These are phyloP conservation scores for Rhinopomastus cyanomelas DNA, from an alignment of 2,113 vertebrate species.

Conservation along the genomic window DNA sequence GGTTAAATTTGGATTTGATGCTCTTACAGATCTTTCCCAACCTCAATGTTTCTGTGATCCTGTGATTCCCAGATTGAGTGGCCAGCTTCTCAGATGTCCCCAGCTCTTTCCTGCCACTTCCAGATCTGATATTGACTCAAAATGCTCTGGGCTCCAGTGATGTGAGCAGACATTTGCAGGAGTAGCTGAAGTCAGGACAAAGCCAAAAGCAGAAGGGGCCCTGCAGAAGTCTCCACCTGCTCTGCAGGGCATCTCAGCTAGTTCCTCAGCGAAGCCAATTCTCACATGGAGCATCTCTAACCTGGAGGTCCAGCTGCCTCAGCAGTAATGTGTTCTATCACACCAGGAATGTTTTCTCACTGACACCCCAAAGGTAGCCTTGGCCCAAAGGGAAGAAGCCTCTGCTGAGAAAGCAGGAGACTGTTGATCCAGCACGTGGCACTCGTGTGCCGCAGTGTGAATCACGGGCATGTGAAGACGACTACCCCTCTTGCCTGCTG, in stretches of 20 bases:
- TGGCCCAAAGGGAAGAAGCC: background rate
- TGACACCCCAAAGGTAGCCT: background rate
- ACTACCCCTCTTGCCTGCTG: background rate
- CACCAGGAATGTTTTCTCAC: background rate
- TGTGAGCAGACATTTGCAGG: background rate
- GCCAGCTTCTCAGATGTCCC: background rate
- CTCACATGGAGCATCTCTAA: background rate
- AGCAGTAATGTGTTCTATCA: background rate
- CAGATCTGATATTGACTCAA: background rate
- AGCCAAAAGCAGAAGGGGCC: background rate
- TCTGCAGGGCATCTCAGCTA: background rate
- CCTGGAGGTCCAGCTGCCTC: background rate
- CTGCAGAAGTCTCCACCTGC: background rate
- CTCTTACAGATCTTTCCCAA: too few relatives aligned
- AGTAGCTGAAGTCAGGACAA: background rate
- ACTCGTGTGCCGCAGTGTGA: background rate
- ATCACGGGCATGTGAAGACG: background rate
- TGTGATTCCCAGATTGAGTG: background rate
- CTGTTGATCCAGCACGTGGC: background rate
- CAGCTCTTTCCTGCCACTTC: background rate
- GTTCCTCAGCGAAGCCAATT: background rate
- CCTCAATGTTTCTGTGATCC: too few relatives aligned
- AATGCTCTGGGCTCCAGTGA: background rate
- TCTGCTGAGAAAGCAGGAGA: background rate
- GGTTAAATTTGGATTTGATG: too few relatives aligned